Base-by-base conservation (phyloP, 2,797 vertebrate species). In the Anniella stebbinsi region DNA sequence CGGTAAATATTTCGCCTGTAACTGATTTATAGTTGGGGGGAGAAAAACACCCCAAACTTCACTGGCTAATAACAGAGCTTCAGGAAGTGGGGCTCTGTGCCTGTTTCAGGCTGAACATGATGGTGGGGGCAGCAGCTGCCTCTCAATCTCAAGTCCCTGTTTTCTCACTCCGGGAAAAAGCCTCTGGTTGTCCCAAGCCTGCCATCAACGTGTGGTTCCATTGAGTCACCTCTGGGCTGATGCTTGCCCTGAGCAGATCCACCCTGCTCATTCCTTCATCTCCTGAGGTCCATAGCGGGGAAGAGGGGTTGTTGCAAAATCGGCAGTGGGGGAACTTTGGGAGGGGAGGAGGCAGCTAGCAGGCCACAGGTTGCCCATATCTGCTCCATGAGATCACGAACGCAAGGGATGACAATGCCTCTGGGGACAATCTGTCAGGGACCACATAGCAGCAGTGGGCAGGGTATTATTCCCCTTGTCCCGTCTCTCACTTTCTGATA, bases 1-100 rank as follows among this genome's bases (percentile, higher is more conserved):
- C 88, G 12, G 96, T 97, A 97, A 97, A 97, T 97, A 97, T 96
- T 97, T 96, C 96, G 92, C 96, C 97, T 97, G 95, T 97, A 97
- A 96, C 97, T 97, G 97, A 98, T 97, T 98, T 97, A 97, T 97
- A 96, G 94, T 91, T 93, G 95, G 15, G n/a, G 23, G 77, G 17
- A 93, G 95, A 95, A 96, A 94, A 97, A 96, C 51, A n/a, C 45
- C n/a, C 33, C 48, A 93, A 96, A 95, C 96, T 97, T 96, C 97
- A 95, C 92, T 28, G 66, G 84, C 94, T 97, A 95, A 97, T 97
- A 92, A 94, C 82, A 80, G 92, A 33, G 11, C 92, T 90, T 92
- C 95, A 95, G 95, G 95, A 94, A 96, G 88, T 30, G 6, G 88
- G 95, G 92, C 88, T 0, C 30, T 73, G 92, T 0, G 81, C 82